phyloP scores from a whole-genome alignment of 2,888 invertebrate species.

The Eledona agricola region DNA sequence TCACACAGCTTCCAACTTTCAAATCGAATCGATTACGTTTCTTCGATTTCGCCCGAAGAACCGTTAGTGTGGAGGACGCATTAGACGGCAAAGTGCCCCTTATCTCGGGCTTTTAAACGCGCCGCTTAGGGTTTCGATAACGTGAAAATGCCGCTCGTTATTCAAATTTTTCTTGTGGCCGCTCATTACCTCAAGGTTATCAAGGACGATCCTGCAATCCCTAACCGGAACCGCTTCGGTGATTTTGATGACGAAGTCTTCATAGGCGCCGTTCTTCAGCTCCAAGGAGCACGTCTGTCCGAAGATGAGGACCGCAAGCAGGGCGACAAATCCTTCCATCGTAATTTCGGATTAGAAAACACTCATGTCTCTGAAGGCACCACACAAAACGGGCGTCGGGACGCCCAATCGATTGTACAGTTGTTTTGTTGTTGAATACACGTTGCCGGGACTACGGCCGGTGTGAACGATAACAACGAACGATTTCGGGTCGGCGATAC shows the following conservation, averaged over 20 bases:
- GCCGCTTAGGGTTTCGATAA: no score
- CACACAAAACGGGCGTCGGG: constrained; percentile 19
- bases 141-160: no score
- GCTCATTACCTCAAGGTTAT: constrained; percentile 65
- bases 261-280: constrained; percentile 62
- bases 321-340: constrained; percentile 18
- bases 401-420: constrained; percentile 30
- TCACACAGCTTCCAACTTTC: no score
- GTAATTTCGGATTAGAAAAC: constrained; percentile 9
- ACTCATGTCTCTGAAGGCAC: constrained; percentile 25
- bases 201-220: constrained; percentile 61
- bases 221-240: constrained; percentile 61
- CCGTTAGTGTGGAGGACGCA: no score
- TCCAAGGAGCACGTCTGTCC: constrained; percentile 45
- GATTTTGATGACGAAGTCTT: constrained; percentile 62
- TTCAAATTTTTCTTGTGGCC: no score
- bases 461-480: constrained; percentile 25
- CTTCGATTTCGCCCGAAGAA: no score
- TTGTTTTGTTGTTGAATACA: constrained; percentile 10
- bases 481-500: constrained; percentile 23
- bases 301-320: constrained; percentile 6
- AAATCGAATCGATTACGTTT: no score
- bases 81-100: no score
- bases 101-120: no score
- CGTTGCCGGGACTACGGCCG: constrained; percentile 15